Conservation (phyloP, 2,888 invertebrate genomes). For the Nectonema munidae region DNA sequence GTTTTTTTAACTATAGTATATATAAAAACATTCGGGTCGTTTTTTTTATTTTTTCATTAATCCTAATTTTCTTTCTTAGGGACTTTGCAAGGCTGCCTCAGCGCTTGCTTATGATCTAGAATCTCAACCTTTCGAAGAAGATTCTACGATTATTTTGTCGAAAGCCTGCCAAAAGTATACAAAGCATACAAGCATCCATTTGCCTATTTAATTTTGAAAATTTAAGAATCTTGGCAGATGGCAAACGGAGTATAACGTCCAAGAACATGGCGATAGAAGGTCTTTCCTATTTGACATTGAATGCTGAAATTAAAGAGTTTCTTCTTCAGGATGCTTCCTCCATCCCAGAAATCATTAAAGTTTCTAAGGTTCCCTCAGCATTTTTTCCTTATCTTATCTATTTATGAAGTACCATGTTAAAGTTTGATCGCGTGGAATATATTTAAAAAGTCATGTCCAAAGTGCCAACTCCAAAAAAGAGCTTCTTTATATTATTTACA, state of each 20-base stretch:
- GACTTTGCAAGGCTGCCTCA: constrained; percentile 62
- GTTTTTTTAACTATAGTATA: no score
- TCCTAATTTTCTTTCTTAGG: no score
- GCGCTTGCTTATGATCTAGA: constrained; percentile 77
- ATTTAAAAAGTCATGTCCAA: background rate
- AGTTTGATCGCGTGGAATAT: background rate
- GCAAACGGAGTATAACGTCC: no score
- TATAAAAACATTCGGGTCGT: no score
- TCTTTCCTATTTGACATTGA: constrained; percentile 66
- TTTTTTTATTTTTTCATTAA: no score
- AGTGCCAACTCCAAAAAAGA: background rate
- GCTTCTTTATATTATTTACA: no score
- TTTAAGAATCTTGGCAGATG: no score
- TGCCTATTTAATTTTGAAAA: no score
- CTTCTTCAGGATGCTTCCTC: constrained; percentile 50
- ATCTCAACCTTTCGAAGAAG: constrained; percentile 70
- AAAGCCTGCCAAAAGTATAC: constrained; percentile 48
- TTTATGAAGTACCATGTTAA: no score
- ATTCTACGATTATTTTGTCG: constrained; percentile 57
- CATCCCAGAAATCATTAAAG: no score
- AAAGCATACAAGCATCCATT: background rate
- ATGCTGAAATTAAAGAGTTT: constrained; percentile 92
- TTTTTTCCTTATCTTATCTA: no score
- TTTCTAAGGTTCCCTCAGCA: no score
- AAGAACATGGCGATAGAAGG: constrained; percentile 86